These are phyloP conservation scores for Acromyrmex echinatior DNA, from an alignment of 1,140 invertebrate species.

Conservation along the genomic window DNA sequence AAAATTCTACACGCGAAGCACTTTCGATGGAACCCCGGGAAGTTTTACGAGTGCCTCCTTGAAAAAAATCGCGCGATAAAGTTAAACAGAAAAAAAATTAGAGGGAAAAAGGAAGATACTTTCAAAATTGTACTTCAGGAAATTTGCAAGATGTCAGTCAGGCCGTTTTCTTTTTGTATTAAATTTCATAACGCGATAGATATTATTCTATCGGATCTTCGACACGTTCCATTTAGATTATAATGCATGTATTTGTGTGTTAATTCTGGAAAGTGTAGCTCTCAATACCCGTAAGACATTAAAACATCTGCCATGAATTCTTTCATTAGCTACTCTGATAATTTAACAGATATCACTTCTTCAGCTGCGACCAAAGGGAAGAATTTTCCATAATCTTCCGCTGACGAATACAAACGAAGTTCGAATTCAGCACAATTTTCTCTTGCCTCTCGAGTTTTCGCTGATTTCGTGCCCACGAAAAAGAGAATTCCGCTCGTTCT, in stretches of 20 bases:
- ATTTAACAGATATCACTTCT: constrained; percentile 32
- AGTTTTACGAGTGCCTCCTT: constrained; percentile 47
- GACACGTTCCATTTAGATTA: constrained; percentile 78
- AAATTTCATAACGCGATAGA: constrained; percentile 79
- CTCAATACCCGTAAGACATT: neutral
- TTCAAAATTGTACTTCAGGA: constrained; percentile 67
- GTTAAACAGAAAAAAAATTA: neutral
- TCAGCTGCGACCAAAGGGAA: neutral
- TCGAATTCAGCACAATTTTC: constrained; percentile 64
- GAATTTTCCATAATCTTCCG: constrained; percentile 55
- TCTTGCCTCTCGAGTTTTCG: constrained; percentile 43
- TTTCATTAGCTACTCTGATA: constrained; percentile 18
- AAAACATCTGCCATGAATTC: constrained; percentile 1
- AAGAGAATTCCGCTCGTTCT: constrained; percentile 72
- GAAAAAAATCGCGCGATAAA: neutral
- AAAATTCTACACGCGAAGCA: constrained; percentile 25
- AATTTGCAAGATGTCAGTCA: constrained; percentile 73
- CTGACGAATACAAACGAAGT: constrained; percentile 45
- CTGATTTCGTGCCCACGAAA: constrained; percentile 52
- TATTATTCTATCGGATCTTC: constrained; percentile 77
- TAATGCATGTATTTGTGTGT: neutral
- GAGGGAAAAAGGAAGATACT: neutral
- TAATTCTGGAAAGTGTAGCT: neutral
- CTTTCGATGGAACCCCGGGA: constrained; percentile 61
- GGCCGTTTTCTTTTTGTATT: constrained; percentile 70